Conservation (phyloP, 53 echinoderm and acorn worm species). For the Holothuria leucospilota region DNA sequence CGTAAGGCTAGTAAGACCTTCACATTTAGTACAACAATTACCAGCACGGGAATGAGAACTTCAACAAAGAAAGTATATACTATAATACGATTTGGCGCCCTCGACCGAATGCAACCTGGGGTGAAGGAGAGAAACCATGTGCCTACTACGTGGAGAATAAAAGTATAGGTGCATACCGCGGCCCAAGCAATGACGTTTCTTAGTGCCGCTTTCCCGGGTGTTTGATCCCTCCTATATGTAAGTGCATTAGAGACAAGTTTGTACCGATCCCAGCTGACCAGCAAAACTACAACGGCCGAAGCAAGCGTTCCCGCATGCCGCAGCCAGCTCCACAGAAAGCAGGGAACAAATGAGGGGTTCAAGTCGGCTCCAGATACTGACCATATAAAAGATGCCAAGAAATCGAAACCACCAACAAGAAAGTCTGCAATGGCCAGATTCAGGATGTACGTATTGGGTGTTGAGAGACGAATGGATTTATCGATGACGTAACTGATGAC, state of each 20-base stretch:
- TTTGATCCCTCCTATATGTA: conserved; percentile 17
- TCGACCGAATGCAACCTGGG: neutral
- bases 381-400: conserved; percentile 19
- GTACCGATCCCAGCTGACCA: conserved; percentile 48
- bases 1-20: neutral
- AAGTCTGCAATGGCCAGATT: conserved; percentile 39
- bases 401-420: conserved; percentile 11
- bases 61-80: conserved; percentile 17
- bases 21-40: neutral
- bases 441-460: conserved; percentile 28
- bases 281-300: neutral
- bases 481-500: conserved; percentile 16
- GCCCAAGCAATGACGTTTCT: neutral
- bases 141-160: neutral
- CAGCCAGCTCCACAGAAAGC: conserved; percentile 26
- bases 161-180: neutral
- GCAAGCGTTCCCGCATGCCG: neutral
- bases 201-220: conserved; percentile 16
- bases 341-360: neutral
- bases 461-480: neutral
- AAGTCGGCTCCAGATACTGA: neutral
- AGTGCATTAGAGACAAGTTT: conserved; percentile 25
- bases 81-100: neutral
- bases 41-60: conserved; percentile 28
- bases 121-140: too few species aligned